Percentiles rank a stretch among this genome's conserved stretches.
phyloP scores from a whole-genome alignment of 1,140 invertebrate species.

The Ceratosolen fusciceps region DNA sequence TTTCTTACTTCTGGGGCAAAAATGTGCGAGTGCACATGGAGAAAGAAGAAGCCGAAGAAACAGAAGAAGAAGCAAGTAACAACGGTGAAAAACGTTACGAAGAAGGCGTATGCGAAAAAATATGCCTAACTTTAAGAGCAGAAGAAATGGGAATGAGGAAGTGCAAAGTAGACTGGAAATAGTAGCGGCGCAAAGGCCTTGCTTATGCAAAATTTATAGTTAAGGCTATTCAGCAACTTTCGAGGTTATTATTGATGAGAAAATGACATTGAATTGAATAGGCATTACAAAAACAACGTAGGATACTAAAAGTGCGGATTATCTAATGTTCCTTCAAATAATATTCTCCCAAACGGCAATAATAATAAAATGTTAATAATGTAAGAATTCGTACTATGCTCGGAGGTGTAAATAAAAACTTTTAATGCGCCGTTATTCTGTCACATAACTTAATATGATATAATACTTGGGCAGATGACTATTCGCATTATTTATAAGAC shows the following conservation, averaged over 20 bases:
- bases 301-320: too few species aligned
- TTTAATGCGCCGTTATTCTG: too few species aligned
- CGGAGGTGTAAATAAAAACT: too few species aligned
- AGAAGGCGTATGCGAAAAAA: constrained; percentile 27
- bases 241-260: neutral
- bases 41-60: constrained; percentile 1
- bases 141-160: constrained; percentile 47
- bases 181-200: neutral
- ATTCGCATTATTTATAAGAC: neutral
- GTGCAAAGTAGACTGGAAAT: neutral
- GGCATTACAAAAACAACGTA: too few species aligned
- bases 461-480: too few species aligned
- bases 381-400: too few species aligned
- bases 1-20: constrained; percentile 38
- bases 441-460: too few species aligned
- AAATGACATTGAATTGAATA: neutral
- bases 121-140: constrained; percentile 26
- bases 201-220: neutral
- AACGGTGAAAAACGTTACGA: constrained; percentile 35
- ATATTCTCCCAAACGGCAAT: too few species aligned
- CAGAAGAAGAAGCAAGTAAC: neutral
- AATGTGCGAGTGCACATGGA: constrained; percentile 23
- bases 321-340: too few species aligned
- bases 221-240: neutral
- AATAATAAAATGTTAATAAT: too few species aligned